phyloP scores from a whole-genome alignment of 1,140 invertebrate species.

The Caenorhabditis briggsae region DNA sequence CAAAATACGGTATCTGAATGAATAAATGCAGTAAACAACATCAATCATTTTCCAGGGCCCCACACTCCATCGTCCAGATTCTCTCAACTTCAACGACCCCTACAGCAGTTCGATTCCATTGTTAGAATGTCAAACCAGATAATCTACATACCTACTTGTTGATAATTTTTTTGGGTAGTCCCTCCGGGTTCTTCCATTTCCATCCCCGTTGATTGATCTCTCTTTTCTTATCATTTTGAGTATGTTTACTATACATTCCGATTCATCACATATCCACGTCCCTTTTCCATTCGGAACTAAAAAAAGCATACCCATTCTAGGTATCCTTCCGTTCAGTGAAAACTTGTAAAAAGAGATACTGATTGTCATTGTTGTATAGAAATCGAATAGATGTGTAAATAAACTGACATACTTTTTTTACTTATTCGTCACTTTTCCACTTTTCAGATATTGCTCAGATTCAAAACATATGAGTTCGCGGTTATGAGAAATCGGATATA shows the following conservation, averaged over 20 bases:
- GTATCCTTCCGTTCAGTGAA: slow-evolving; percentile 20
- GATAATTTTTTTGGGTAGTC: slow-evolving; percentile 1
- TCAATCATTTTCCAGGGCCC: slow-evolving; percentile 1
- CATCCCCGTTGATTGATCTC: not conserved
- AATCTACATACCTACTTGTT: not conserved
- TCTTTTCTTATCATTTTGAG: not conserved
- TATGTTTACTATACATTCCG: slow-evolving; percentile 21
- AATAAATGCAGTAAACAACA: too few species aligned
- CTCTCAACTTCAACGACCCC: slow-evolving; percentile 31
- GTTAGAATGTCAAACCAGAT: slow-evolving; percentile 11
- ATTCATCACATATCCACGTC: slow-evolving; percentile 14
- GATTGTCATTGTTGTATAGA: slow-evolving; percentile 26
- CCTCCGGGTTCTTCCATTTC: not conserved
- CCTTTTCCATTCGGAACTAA: not conserved
- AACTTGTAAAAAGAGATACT: not conserved
- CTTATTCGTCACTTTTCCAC: not conserved
- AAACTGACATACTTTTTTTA: not conserved
- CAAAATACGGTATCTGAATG: slow-evolving; percentile 4
- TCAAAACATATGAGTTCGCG: too few species aligned
- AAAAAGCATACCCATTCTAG: slow-evolving; percentile 13
- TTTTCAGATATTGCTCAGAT: too few species aligned
- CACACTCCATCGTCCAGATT: slow-evolving; percentile 21
- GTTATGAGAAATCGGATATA: too few species aligned
- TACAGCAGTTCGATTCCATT: slow-evolving; percentile 29
- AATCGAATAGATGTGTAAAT: slow-evolving; percentile 16